Percentiles rank a stretch among this genome's conserved stretches.
phyloP scores from a whole-genome alignment of 1,140 invertebrate species.

The Leptinotarsa undecemlineata region DNA sequence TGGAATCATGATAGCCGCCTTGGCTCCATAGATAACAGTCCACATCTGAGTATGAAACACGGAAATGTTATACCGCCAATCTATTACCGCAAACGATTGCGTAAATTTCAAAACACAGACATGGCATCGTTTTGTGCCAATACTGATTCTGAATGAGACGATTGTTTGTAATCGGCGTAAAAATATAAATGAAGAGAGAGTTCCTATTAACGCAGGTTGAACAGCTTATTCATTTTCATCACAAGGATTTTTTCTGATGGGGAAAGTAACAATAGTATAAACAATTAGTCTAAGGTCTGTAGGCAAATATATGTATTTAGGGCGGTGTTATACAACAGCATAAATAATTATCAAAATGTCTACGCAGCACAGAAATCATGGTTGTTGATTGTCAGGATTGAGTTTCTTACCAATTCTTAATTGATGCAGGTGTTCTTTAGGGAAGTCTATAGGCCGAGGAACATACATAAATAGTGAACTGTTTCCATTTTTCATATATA shows the following conservation, averaged over 20 bases:
- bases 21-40: neutral
- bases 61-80: neutral
- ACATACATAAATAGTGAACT: too few species aligned
- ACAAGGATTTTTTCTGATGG: neutral
- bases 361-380: too few species aligned
- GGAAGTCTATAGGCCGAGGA: too few species aligned
- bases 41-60: conserved; percentile 5
- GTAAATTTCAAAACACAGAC: conserved; percentile 6
- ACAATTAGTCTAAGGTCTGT: neutral
- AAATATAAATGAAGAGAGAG: conserved; percentile 4
- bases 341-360: too few species aligned
- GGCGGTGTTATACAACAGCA: neutral
- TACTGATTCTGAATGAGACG: conserved; percentile 4
- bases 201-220: neutral
- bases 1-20: neutral
- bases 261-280: neutral
- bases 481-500: too few species aligned
- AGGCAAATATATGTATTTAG: neutral
- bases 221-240: conserved; percentile 1
- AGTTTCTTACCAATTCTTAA: too few species aligned
- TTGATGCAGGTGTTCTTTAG: too few species aligned
- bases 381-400: too few species aligned
- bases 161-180: conserved; percentile 6
- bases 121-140: conserved; percentile 3
- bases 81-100: conserved; percentile 2